Evolutionary conservation across 2,113 vertebrate genomes (phyloP).

Genomic region (Peromyscus californicus): DNA sequence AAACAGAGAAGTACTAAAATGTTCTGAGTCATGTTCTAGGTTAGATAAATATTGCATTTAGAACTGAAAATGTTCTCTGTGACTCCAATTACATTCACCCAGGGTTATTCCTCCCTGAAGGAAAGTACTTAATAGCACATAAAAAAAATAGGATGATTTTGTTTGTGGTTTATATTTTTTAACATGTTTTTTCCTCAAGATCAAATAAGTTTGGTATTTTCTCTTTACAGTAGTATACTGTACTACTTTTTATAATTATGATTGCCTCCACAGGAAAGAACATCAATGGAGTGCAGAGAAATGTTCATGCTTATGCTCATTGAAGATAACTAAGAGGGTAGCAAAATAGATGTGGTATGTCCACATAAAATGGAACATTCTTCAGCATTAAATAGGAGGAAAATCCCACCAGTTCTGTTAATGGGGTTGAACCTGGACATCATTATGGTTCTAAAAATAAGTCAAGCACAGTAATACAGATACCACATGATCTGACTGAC

Average conservation of each 20-base stretch:
- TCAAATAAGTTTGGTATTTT: background rate
- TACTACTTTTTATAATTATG: background rate
- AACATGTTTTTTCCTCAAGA: background rate
- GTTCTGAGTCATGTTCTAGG: background rate
- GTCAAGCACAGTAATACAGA: background rate
- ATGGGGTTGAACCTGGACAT: background rate
- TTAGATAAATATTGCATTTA: conserved; percentile 33
- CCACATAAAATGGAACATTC: background rate
- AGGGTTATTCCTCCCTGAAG: background rate
- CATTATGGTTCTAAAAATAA: background rate
- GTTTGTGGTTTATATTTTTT: background rate
- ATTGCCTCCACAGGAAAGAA: background rate
- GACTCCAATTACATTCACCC: background rate
- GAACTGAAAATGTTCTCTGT: background rate
- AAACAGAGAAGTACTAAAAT: conserved; percentile 1
- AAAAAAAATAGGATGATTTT: background rate
- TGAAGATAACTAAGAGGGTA: background rate
- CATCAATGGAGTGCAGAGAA: background rate
- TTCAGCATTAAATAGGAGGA: background rate
- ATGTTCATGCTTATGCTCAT: background rate
- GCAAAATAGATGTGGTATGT: background rate
- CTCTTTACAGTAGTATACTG: background rate
- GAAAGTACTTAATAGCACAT: background rate
- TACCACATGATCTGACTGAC: background rate
- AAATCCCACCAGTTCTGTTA: background rate